These are phyloP conservation scores for Malurus melanocephalus DNA, from an alignment of 2,113 vertebrate species.

Conservation along the genomic window DNA sequence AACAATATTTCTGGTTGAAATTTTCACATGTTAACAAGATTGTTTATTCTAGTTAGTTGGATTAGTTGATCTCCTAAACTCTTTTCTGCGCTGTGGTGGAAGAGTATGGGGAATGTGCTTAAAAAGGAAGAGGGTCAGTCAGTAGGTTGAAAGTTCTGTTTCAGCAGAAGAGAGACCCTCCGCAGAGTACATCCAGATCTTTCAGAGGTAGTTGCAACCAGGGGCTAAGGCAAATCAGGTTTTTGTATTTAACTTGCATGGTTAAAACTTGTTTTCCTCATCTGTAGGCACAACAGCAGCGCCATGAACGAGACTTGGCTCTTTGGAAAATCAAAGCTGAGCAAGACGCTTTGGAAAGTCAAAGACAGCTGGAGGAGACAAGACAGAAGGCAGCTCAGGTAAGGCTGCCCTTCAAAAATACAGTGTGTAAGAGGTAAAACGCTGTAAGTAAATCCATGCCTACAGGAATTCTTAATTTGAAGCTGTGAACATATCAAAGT, in stretches of 20 bases:
- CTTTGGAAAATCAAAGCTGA: slow-evolving; percentile 89
- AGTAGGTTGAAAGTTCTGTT: background rate
- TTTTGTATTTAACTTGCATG: background rate
- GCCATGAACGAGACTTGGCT: slow-evolving; percentile 86
- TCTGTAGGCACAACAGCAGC: slow-evolving; percentile 87
- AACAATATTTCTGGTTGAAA: background rate
- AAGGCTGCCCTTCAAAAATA: slow-evolving; percentile 37
- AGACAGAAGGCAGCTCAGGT: slow-evolving; percentile 87
- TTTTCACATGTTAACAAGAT: background rate
- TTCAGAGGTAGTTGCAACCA: background rate
- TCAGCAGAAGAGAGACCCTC: background rate
- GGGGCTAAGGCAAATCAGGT: background rate
- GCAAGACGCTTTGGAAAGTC: slow-evolving; percentile 86
- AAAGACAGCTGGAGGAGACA: slow-evolving; percentile 87
- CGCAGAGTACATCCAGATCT: background rate
- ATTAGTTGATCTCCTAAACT: background rate
- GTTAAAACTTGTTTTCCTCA: background rate
- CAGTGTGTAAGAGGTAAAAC: background rate
- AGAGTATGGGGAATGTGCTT: background rate
- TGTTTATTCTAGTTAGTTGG: background rate
- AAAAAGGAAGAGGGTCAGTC: background rate
- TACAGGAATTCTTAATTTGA: background rate
- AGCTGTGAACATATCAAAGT: background rate
- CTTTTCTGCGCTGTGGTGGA: background rate
- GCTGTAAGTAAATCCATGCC: background rate